These are phyloP conservation scores for Halyomorpha halys DNA, from an alignment of 1,140 invertebrate species.

Conservation along the genomic window DNA sequence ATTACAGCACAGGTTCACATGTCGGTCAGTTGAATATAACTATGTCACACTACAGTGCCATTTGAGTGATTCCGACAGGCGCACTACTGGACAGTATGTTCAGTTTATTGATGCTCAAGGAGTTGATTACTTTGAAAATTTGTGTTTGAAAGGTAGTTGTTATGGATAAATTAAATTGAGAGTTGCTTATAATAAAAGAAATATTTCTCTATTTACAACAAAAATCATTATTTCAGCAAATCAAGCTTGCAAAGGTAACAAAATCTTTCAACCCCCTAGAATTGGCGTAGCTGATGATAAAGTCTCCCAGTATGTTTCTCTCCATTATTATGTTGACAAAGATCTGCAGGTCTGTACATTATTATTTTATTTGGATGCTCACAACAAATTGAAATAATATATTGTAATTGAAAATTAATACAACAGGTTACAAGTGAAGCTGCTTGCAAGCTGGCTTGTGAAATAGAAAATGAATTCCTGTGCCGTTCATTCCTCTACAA, in stretches of 20 bases:
- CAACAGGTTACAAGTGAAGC: slow-evolving; percentile 61
- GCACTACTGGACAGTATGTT: slow-evolving; percentile 69
- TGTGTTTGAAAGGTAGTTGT: slow-evolving; percentile 66
- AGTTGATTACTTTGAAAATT: slow-evolving; percentile 90
- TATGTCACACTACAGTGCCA: slow-evolving; percentile 85
- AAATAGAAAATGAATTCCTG: slow-evolving; percentile 85
- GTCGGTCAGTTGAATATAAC: slow-evolving; percentile 86
- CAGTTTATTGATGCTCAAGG: slow-evolving; percentile 81
- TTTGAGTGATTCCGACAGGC: slow-evolving; percentile 74
- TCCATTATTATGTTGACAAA: slow-evolving; percentile 90
- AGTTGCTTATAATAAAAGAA: background rate
- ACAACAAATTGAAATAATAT: background rate
- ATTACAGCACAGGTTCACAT: slow-evolving; percentile 69
- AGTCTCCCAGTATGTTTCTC: slow-evolving; percentile 77
- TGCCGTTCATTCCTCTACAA: slow-evolving; percentile 82
- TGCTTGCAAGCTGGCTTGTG: slow-evolving; percentile 77
- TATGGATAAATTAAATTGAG: too few relatives aligned
- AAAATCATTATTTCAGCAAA: slow-evolving; percentile 39
- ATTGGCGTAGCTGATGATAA: slow-evolving; percentile 82
- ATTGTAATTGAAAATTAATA: background rate
- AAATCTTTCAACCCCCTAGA: slow-evolving; percentile 64
- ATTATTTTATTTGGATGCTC: background rate
- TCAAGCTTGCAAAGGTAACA: slow-evolving; percentile 69
- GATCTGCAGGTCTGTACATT: slow-evolving; percentile 60
- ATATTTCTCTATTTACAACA: background rate